Evolutionary conservation across 2,797 vertebrate species (phyloP).

Genomic region (Galago senegalensis): DNA sequence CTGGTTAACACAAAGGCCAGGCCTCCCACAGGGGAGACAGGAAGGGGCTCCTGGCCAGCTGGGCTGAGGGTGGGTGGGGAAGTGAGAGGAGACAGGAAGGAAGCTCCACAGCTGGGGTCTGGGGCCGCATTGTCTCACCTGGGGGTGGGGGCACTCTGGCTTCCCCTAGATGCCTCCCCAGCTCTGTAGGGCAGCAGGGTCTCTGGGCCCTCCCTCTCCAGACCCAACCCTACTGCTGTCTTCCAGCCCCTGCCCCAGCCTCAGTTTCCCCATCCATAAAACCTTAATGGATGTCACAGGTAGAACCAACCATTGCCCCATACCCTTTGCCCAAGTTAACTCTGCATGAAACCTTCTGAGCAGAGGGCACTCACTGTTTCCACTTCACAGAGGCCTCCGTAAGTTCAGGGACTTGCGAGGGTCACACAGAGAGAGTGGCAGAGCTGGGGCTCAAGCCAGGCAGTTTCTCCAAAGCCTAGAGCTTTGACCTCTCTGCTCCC

Average conservation of each 20-base stretch:
- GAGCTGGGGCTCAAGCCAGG: not conserved
- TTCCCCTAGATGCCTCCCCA: not conserved
- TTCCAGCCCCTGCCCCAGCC: not conserved
- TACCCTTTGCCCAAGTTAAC: not conserved
- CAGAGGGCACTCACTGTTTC: not conserved
- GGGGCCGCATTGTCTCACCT: slow-evolving; percentile 81
- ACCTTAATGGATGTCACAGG: not conserved
- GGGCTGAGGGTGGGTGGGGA: slow-evolving; percentile 37
- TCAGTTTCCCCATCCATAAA: slow-evolving; percentile 42
- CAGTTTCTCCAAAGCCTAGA: not conserved
- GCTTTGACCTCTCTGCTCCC: not conserved
- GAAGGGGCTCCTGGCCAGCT: slow-evolving; percentile 56
- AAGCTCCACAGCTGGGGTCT: slow-evolving; percentile 5
- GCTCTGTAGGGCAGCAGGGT: not conserved
- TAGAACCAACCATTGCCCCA: accelerated
- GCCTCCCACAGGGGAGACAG: not conserved
- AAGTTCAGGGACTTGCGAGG: not conserved
- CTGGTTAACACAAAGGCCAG: not conserved
- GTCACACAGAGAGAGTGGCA: no score
- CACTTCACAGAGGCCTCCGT: not conserved
- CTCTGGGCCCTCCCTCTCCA: not conserved
- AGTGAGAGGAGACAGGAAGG: slow-evolving; percentile 73
- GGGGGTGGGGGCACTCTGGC: not conserved
- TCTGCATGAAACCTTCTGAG: accelerated
- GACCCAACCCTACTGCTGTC: not conserved